These are phyloP conservation scores for Myanophis thanlyinensis DNA, from an alignment of 2,113 vertebrate genomes.

Conservation along the genomic window DNA sequence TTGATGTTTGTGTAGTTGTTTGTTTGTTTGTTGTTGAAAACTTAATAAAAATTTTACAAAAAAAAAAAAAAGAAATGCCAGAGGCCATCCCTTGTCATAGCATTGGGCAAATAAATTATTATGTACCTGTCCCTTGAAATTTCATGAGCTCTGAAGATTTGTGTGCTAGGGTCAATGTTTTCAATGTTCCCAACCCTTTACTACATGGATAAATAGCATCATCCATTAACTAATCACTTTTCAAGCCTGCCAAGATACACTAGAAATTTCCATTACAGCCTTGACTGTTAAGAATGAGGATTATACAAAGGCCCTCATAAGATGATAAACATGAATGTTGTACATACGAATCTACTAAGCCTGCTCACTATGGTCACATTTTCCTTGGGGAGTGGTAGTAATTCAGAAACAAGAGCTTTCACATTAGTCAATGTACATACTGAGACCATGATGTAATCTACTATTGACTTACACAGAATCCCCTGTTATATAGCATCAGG, in stretches of 20 bases:
- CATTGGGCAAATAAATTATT: neutral
- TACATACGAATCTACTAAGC: neutral
- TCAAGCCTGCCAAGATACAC: neutral
- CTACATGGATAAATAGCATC: fast-evolving
- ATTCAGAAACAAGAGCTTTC: neutral
- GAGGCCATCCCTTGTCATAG: fast-evolving
- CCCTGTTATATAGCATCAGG: neutral
- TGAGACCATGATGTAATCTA: fast-evolving
- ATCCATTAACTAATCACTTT: conserved; percentile 11
- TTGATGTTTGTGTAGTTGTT: too few species aligned
- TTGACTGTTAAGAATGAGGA: neutral
- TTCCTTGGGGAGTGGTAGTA: neutral
- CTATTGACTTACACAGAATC: neutral
- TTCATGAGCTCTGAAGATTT: neutral
- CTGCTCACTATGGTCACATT: neutral
- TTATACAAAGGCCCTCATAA: neutral
- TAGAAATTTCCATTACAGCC: neutral
- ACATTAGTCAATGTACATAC: neutral
- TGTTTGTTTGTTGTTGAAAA: too few species aligned
- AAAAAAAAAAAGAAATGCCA: neutral
- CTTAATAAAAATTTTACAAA: too few species aligned
- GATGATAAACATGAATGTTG: neutral
- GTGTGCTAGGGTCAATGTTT: neutral
- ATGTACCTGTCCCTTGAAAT: neutral
- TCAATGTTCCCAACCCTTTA: neutral